Conservation (phyloP, 1,140 invertebrate species). For the Ceratina japonica region DNA sequence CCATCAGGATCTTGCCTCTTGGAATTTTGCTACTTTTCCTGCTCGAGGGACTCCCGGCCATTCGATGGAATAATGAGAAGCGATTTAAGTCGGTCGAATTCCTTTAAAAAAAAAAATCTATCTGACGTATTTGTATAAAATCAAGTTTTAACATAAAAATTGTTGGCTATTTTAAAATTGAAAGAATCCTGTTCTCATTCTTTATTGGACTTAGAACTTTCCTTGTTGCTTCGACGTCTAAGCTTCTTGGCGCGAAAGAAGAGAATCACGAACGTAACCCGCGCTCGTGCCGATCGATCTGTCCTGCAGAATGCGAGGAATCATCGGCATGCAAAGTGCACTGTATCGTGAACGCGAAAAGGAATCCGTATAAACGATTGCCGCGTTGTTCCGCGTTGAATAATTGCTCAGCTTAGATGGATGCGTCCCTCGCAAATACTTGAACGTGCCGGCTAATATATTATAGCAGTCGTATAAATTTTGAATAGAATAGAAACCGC, state of each 20-base stretch:
- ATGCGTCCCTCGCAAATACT: not conserved
- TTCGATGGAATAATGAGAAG: conserved; percentile 1
- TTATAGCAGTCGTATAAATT: conserved; percentile 18
- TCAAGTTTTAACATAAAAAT: not conserved
- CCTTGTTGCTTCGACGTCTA: not conserved
- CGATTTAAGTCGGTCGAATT: not conserved
- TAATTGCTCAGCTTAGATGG: conserved; percentile 13
- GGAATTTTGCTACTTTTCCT: not conserved
- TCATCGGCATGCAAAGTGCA: conserved; percentile 25
- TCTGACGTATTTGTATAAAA: not conserved
- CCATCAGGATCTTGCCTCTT: not conserved
- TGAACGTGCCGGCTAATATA: conserved; percentile 1
- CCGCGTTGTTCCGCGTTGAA: conserved; percentile 22
- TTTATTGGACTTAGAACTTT: not conserved
- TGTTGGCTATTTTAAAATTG: not conserved
- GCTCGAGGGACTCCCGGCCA: not conserved
- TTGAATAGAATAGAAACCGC: not conserved
- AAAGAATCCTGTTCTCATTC: not conserved
- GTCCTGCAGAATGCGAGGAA: conserved; percentile 22
- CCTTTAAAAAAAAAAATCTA: not conserved
- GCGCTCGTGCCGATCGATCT: conserved; percentile 19
- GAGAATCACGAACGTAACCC: not conserved
- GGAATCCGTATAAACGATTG: conserved; percentile 26
- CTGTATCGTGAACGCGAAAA: conserved; percentile 11
- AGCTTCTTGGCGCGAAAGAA: not conserved